Conservation (phyloP, 2,797 vertebrate species). For the Bucorvus abyssinicus region DNA sequence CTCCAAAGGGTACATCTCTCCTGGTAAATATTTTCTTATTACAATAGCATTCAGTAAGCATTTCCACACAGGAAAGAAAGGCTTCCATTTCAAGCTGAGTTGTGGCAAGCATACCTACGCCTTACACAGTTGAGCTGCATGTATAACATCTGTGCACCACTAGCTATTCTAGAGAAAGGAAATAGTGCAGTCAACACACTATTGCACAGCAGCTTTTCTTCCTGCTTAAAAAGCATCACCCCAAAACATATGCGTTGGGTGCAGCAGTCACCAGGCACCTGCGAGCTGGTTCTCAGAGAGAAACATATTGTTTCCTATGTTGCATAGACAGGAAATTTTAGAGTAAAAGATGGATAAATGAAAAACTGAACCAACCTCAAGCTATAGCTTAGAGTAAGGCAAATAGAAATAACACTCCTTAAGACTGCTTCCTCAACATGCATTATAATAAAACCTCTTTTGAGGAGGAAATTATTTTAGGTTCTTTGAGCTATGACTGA, state of each 20-base stretch:
- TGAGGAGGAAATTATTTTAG: not conserved
- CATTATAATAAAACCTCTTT: not conserved
- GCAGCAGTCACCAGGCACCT: not conserved
- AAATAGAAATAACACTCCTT: not conserved
- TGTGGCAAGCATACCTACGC: not conserved
- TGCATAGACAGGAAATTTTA: not conserved
- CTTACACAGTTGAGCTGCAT: not conserved
- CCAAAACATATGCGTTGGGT: not conserved
- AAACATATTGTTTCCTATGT: not conserved
- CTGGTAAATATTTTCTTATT: not conserved
- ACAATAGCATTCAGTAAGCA: not conserved
- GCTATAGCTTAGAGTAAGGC: not conserved
- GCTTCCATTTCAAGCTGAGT: not conserved
- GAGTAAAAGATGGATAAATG: not conserved
- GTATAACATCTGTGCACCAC: not conserved
- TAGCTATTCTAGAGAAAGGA: not conserved
- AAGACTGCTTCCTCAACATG: not conserved
- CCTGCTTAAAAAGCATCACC: not conserved
- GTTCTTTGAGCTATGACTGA: not conserved
- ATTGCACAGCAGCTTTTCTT: not conserved
- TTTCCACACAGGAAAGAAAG: not conserved
- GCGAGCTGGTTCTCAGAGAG: not conserved
- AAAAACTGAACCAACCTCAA: not conserved
- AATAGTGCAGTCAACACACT: not conserved
- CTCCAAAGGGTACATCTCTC: not conserved